Conservation (phyloP, 2,888 invertebrate species). For the Timandra comae region DNA sequence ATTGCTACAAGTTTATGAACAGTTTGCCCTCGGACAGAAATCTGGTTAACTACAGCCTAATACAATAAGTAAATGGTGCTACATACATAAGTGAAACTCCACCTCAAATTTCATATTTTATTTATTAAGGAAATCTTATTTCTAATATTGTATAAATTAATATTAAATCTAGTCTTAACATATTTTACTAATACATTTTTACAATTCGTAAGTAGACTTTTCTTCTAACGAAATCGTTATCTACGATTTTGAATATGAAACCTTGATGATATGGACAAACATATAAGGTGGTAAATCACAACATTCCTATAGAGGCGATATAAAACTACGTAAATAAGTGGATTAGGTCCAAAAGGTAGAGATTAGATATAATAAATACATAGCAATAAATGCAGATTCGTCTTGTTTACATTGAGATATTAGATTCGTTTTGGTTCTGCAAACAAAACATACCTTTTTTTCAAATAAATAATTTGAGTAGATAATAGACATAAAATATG, state of each 20-base stretch:
- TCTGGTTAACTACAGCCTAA: conserved; percentile 28
- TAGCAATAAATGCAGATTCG: too few species aligned
- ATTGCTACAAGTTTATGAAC: conserved; percentile 84
- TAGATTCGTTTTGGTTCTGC: too few species aligned
- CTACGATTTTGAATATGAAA: conserved; percentile 3
- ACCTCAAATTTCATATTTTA: conserved; percentile 30
- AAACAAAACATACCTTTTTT: too few species aligned
- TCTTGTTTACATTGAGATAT: too few species aligned
- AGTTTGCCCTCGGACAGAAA: conserved; percentile 69
- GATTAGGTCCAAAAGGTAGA: too few species aligned
- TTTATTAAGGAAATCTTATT: conserved; percentile 44
- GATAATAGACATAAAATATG: too few species aligned
- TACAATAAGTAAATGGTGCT: not conserved
- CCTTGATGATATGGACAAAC: conserved; percentile 2
- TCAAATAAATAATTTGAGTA: too few species aligned
- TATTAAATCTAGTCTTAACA: conserved; percentile 39
- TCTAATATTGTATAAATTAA: conserved; percentile 45
- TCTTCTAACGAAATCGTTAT: conserved; percentile 7
- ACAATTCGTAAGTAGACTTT: conserved; percentile 11
- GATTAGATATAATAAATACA: too few species aligned
- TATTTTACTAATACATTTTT: conserved; percentile 23
- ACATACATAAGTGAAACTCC: conserved; percentile 6
- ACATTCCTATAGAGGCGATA: too few species aligned
- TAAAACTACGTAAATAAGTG: too few species aligned
- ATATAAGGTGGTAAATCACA: too few species aligned